Evolutionary conservation across 2,888 invertebrate genomes (phyloP).

Genomic region (Torymus texanus): DNA sequence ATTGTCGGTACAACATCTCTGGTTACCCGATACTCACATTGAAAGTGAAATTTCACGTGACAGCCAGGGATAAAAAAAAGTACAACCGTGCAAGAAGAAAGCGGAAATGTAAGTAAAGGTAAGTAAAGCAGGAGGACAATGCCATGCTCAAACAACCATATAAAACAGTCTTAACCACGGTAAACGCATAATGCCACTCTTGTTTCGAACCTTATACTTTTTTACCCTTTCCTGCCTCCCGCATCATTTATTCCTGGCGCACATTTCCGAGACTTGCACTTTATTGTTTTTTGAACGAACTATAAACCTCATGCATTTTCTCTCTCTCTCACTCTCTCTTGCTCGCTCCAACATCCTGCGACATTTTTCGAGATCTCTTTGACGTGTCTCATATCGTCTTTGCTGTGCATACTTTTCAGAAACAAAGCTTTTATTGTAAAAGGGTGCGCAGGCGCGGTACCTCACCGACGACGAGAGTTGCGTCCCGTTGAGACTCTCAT

Average conservation of each 20-base stretch:
- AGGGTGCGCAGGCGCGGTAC: not conserved
- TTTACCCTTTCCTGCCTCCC: not conserved
- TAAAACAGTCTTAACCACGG: conserved; percentile 38
- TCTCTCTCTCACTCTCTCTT: not conserved
- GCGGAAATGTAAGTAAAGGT: conserved; percentile 26
- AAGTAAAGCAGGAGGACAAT: conserved; percentile 51
- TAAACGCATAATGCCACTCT: conserved; percentile 38
- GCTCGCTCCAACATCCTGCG: not conserved
- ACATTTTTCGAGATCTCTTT: conserved; percentile 15
- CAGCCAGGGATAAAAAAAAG: conserved; percentile 23
- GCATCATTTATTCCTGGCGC: conserved; percentile 1
- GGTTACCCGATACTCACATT: conserved; percentile 17
- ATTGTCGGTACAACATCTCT: conserved; percentile 20
- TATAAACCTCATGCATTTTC: conserved; percentile 9
- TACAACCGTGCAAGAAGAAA: conserved; percentile 30
- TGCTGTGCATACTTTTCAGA: not conserved
- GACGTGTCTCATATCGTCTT: not conserved
- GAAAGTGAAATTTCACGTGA: conserved; percentile 34
- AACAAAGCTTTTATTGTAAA: conserved; percentile 24
- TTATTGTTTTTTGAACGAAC: not conserved
- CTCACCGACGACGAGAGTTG: not conserved
- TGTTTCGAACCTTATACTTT: conserved; percentile 55
- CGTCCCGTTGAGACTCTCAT: not conserved
- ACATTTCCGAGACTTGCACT: conserved; percentile 2
- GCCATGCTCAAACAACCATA: conserved; percentile 56